A percentile compares a stretch with the other conserved stretches of the same genome.
phyloP scores from a whole-genome alignment of 1,140 invertebrate species.

The Hyposmocoma kahamanoa region DNA sequence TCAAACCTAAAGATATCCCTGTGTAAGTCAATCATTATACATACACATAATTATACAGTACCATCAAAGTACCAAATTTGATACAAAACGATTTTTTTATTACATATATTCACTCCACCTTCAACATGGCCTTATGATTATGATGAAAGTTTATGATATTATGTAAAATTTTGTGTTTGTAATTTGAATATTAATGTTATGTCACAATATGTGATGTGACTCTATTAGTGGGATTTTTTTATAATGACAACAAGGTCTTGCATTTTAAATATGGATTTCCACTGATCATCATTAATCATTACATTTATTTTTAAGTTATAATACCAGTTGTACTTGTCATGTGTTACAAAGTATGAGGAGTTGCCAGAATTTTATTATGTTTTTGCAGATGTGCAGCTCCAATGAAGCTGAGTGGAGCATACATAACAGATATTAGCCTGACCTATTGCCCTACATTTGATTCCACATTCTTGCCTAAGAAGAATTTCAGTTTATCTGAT shows the following conservation, averaged over 20 bases:
- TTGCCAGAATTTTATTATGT: conserved; percentile 1
- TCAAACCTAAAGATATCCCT: conserved; percentile 50
- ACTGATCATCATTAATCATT: background rate
- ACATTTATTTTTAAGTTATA: background rate
- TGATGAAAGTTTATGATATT: conserved; percentile 3
- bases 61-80: background rate
- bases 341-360: no score
- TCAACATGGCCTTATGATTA: background rate
- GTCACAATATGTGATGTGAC: background rate
- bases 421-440: conserved; percentile 52
- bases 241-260: background rate
- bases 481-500: conserved; percentile 37
- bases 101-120: background rate
- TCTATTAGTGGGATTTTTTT: background rate
- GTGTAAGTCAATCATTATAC: conserved; percentile 50
- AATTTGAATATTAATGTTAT: conserved; percentile 2
- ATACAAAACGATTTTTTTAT: conserved; percentile 1
- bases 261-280: background rate
- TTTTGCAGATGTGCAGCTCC: conserved; percentile 61
- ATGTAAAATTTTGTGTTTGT: background rate
- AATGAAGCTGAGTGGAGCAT: conserved; percentile 50
- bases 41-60: background rate
- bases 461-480: conserved; percentile 35
- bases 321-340: no score
- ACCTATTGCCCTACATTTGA: conserved; percentile 54